These are phyloP conservation scores for Apodemus speciosus DNA, from an alignment of 2,113 vertebrate species.

Conservation along the genomic window DNA sequence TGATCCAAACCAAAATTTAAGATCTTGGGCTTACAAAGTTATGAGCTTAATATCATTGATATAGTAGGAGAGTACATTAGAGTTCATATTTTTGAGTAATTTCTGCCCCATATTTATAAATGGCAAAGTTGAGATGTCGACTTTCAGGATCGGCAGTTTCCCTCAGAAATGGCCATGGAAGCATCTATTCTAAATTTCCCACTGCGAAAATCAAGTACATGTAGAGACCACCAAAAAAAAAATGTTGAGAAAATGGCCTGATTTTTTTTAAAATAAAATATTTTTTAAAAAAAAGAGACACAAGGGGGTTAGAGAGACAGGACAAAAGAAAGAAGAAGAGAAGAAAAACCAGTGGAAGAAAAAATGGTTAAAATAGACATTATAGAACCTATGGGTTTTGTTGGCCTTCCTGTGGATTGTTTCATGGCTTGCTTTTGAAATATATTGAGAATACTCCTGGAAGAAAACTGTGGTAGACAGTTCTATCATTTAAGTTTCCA, in stretches of 20 bases:
- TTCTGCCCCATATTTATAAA: not conserved
- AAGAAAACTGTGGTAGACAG: not conserved
- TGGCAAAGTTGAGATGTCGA: not conserved
- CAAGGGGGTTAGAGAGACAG: too few relatives aligned
- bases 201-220: not conserved
- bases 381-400: not conserved
- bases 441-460: not conserved
- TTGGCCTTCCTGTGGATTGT: not conserved
- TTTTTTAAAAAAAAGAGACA: not conserved
- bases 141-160: conserved; percentile 20
- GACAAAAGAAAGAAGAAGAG: not conserved
- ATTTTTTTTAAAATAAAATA: not conserved
- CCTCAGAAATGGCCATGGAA: not conserved
- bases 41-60: not conserved
- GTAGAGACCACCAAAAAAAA: not conserved
- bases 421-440: not conserved
- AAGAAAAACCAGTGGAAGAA: not conserved
- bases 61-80: not conserved
- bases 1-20: conserved; percentile 19
- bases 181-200: not conserved
- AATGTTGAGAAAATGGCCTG: not conserved
- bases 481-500: not conserved
- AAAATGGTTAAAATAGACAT: not conserved
- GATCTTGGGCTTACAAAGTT: not conserved
- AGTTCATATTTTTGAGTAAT: not conserved